Percentiles rank a stretch among this genome's conserved stretches.
These are phyloP conservation scores for Climacteris rufus DNA, from an alignment of 2,113 vertebrate species.

Conservation along the genomic window DNA sequence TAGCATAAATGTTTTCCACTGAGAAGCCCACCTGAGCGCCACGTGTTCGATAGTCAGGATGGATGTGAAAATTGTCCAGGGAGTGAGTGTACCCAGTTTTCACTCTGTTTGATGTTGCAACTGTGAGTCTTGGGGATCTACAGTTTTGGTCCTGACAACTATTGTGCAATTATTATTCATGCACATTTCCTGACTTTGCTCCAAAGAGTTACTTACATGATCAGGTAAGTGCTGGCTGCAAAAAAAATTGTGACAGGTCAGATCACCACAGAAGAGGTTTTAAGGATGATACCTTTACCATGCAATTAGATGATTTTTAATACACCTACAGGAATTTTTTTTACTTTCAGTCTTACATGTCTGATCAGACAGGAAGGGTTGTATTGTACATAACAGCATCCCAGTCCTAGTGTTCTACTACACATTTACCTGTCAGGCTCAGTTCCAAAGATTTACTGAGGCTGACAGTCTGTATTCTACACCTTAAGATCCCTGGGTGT, in stretches of 20 bases:
- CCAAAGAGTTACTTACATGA: not conserved
- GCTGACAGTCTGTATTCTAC: not conserved
- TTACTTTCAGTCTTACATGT: not conserved
- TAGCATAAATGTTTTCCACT: not conserved
- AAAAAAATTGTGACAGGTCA: not conserved
- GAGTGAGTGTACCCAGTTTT: not conserved
- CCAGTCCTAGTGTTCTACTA: not conserved
- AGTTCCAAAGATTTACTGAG: not conserved
- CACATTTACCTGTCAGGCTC: not conserved
- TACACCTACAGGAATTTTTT: not conserved
- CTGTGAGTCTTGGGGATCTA: not conserved
- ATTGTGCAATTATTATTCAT: not conserved
- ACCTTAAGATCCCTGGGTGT: not conserved
- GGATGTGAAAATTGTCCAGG: not conserved
- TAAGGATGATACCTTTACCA: not conserved
- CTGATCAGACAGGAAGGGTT: not conserved
- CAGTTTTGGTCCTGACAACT: not conserved
- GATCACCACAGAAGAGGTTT: not conserved
- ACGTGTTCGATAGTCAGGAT: not conserved
- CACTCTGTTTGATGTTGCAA: not conserved
- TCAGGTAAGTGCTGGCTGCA: not conserved
- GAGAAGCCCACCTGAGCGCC: not conserved
- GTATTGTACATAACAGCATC: not conserved
- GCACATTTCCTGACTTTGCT: not conserved
- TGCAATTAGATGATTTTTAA: not conserved